phyloP scores from a whole-genome alignment of 1,140 invertebrate genomes.

The Acromyrmex charruanus region DNA sequence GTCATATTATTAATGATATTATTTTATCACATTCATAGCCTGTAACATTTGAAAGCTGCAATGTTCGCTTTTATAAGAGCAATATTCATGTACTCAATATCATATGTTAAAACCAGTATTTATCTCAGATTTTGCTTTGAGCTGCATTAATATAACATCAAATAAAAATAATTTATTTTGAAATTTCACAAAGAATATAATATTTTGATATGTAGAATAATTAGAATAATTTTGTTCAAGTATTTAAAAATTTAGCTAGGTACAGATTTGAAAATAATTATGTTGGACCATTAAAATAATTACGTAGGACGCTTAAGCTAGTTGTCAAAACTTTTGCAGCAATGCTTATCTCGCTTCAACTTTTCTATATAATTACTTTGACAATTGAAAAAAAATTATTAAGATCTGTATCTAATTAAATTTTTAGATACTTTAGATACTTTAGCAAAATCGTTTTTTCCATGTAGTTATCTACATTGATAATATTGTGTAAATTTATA shows the following conservation, averaged over 20 bases:
- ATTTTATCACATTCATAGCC: slow-evolving; percentile 23
- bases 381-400: too few relatives aligned
- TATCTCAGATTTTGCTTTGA: slow-evolving; percentile 22
- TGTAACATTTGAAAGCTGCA: slow-evolving; percentile 4
- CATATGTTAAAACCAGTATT: background rate
- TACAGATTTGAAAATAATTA: too few relatives aligned
- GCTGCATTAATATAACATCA: background rate
- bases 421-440: too few relatives aligned
- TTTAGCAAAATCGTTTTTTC: too few relatives aligned
- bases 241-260: too few relatives aligned
- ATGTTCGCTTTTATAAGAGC: slow-evolving; percentile 2
- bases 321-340: too few relatives aligned
- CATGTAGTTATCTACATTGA: background rate
- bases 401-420: too few relatives aligned
- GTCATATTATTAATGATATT: slow-evolving; percentile 13
- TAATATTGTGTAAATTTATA: background rate
- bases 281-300: too few relatives aligned
- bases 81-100: background rate
- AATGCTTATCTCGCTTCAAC: too few relatives aligned
- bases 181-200: background rate
- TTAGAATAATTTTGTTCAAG: too few relatives aligned
- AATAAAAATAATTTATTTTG: slow-evolving; percentile 9
- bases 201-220: background rate
- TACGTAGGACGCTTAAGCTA: too few relatives aligned
- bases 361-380: too few relatives aligned